Base-by-base conservation (phyloP, 2,888 invertebrate genomes). In the Scaptomyza flava region DNA sequence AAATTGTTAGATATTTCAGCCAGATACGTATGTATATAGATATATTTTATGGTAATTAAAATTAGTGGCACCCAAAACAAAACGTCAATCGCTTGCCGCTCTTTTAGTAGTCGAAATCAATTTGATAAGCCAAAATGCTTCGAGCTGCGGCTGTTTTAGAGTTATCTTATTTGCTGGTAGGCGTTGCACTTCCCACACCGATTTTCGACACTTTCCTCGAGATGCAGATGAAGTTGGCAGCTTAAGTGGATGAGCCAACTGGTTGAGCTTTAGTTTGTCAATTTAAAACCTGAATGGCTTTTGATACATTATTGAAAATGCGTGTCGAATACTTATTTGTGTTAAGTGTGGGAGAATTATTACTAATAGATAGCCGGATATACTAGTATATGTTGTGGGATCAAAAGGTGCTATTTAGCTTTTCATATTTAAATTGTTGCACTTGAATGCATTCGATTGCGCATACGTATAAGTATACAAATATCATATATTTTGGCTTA, bases 41-140 rank as follows among this genome's bases (percentile, higher is more conserved):
- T 59, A 63, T 66, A 71, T 79, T 79, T 71, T 76, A 80, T 73
- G 83, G 67, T 79, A 82, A 82, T 82, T 80, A 80, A 80, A 70
- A 81, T 81, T 81, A 64, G 81, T 61, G 72, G 64, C 72, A 67
- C 5, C 43, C 50, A 52, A 65, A 72, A 85, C 82, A 81, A 81
- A 84, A 75, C 66, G 65, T 66, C 65, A 61, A 63, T 68, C 56
- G 53, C 58, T 63, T 57, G 64, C 62, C 61, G 75, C 76, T 73
- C 60, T 56, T 72, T 74, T 67, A 67, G 64, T 67, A 67, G 67
- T 72, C 54, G 33, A 62, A 84, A 82, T 74, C 62, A 63, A 77
- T 76, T 85, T 74, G 86, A 82, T 82, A 82, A 86, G 68, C 66
- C 65, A 78, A 73, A 80, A 76, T 69, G 64, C 68, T 69, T 72